phyloP scores from a whole-genome alignment of 2,888 invertebrate genomes.

The Aphidoletes aphidimyza region DNA sequence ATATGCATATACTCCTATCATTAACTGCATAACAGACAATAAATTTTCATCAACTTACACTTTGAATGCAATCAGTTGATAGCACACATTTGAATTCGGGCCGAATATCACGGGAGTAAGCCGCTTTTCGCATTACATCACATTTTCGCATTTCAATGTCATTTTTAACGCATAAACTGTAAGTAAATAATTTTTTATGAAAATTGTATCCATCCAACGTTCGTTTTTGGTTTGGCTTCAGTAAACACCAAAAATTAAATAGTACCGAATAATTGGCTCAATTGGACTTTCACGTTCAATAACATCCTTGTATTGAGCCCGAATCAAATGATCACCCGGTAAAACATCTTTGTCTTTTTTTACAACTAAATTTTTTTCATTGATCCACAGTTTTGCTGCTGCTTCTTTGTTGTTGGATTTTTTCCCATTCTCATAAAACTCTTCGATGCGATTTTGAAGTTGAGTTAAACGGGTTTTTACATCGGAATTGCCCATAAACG shows the following conservation, averaged over 20 bases:
- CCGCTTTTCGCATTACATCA: slow-evolving; percentile 74
- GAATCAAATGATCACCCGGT: slow-evolving; percentile 72
- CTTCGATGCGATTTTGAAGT: slow-evolving; percentile 64
- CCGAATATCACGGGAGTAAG: slow-evolving; percentile 81
- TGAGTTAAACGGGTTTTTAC: slow-evolving; percentile 67
- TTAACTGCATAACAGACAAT: too few relatives aligned
- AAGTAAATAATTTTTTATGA: too few relatives aligned
- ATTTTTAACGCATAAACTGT: slow-evolving; percentile 74
- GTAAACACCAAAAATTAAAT: not conserved
- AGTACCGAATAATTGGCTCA: slow-evolving; percentile 70
- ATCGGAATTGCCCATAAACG: slow-evolving; percentile 76
- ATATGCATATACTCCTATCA: too few relatives aligned
- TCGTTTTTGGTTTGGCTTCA: not conserved
- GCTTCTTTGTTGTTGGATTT: slow-evolving; percentile 63
- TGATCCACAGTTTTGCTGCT: slow-evolving; percentile 59
- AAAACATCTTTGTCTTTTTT: slow-evolving; percentile 68
- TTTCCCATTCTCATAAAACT: slow-evolving; percentile 64
- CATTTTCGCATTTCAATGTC: slow-evolving; percentile 80
- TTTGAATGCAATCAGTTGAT: slow-evolving; percentile 68
- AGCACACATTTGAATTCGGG: slow-evolving; percentile 82
- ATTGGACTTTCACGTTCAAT: slow-evolving; percentile 80
- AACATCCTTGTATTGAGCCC: slow-evolving; percentile 76
- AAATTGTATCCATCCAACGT: too few relatives aligned
- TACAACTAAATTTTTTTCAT: slow-evolving; percentile 59
- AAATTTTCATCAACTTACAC: slow-evolving; percentile 56